A percentile compares a stretch with the other conserved stretches of the same genome.
Evolutionary conservation across 2,113 vertebrate species (phyloP).

Genomic region (Eleginops maclovinus): DNA sequence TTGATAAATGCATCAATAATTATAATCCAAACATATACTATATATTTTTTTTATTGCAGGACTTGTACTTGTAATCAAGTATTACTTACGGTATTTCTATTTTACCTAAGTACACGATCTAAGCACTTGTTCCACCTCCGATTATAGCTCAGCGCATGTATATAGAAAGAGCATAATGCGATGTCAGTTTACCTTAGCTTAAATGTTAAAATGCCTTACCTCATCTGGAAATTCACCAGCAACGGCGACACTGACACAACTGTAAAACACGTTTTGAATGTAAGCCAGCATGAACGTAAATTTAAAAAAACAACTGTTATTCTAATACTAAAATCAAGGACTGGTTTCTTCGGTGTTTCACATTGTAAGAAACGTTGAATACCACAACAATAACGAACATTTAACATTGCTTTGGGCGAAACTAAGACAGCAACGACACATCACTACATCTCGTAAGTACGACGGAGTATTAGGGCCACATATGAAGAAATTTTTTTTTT

Average conservation of each 20-base stretch:
- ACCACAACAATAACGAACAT: background rate
- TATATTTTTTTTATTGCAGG: too few species aligned
- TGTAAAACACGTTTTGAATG: slow-evolving; percentile 35
- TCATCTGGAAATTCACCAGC: slow-evolving; percentile 18
- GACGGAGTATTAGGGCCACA: too few species aligned
- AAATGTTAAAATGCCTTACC: slow-evolving; percentile 55
- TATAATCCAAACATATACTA: too few species aligned
- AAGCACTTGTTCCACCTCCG: too few species aligned
- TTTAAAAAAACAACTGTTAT: background rate
- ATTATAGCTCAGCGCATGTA: background rate
- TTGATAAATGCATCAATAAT: too few species aligned
- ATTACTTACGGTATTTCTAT: too few species aligned
- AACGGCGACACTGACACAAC: slow-evolving; percentile 22
- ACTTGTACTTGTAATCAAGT: too few species aligned
- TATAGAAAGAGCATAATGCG: background rate
- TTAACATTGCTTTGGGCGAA: background rate
- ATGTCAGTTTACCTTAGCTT: background rate
- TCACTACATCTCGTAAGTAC: too few species aligned
- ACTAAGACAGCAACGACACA: background rate
- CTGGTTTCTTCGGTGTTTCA: background rate
- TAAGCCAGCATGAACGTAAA: background rate
- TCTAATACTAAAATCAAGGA: too few species aligned
- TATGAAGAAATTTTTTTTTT: too few species aligned
- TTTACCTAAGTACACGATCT: too few species aligned
- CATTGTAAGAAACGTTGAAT: background rate